Base-by-base conservation (phyloP, 2,888 invertebrate genomes). In the Dynastes maya region DNA sequence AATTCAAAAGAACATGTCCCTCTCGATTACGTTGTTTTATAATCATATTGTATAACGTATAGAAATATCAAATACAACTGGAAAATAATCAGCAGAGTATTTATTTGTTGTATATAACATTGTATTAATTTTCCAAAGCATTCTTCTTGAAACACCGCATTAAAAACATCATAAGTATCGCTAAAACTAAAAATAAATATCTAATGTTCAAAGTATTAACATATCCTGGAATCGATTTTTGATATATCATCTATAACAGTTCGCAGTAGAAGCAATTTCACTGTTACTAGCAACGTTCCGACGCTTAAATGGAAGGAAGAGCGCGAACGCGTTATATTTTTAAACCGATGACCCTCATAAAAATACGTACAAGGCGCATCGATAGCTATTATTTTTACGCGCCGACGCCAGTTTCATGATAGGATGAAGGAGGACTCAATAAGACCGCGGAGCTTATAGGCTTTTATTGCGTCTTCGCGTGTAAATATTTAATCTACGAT, bases 401-500 rank as follows among this genome's bases (percentile, higher is more conserved):
- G 32, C 63, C 63, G 63, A 13, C 63, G 29, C 29, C 63, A 13
- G 63, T 13, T 22, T n/a, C 55, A 67, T 40, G 53, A 70, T 45
- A 63, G 32, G 5, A 77, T 49, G 77, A 2, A 8, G 45, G 8
- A 70, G 71, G 65, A 71, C 78, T 71, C 78, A 78, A 78, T 78
- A 78, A 72, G 64, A 64, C 78, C 72, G 53, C 65, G 64, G 53
- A 72, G 72, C 72, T 37, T 71, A 61, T 45, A 16, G 64, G 72
- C 71, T 72, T 78, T 78, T 78, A 78, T 72, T 71, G 70, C 71
- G 58, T 78, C 72, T 72, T 71, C 51, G 49, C 78, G 64, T 71
- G 78, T 78, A 78, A 78, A 78, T 78, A 78, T 78, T 78, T 78
- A 72, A 78, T 71, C 70, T 78, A 53, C 45, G 22, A 71, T 27